Evolutionary conservation across 2,113 vertebrate genomes (phyloP), one percentile per base, ranked within the genome.

Genomic region (Engystomops pustulosus): DNA sequence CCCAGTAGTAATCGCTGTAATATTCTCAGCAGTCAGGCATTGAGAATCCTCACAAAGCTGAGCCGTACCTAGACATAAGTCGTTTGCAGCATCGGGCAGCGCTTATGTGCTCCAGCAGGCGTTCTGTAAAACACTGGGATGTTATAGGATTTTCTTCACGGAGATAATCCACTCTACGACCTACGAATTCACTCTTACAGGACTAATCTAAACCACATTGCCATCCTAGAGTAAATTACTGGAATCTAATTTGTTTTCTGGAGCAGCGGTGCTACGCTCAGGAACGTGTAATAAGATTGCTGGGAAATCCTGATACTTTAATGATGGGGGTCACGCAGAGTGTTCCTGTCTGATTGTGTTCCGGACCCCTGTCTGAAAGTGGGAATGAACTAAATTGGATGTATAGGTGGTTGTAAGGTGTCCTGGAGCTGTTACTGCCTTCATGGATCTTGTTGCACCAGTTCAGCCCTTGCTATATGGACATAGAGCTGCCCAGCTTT

Each of bases 191-290:
- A 20, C 80, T 53, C 47, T 44, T 23, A 44, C 38, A 62, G 51
- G 69, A 60, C 68, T 83, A 74, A 83, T 83, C 53, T 60, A 62
- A 83, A 45, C 23, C 81, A 83, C 70, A 65, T 83, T 83, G 81
- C 69, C 69, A 83, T 32, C n/a, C 51, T 49, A 47, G 17, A 83
- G 70, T 47, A 83, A 83, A 83, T 83, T 62, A 74, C 81, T 47
- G 38, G 70, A 83, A 62, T 75, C 69, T 75, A 45, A 83, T 83
- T 83, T 75, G 53, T 60, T 75, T 83, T 71, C 27, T 75, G 45
- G 15, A 45, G 70, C 81, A n/a, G 6, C 44, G 53, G 53, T 60
- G 34, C 69, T 23, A 5, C 18, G 38, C 45, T 45, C 53, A 62
- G 69, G 34, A 75, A 45, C 38, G 25, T 83, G 51, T 44, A 83